phyloP scores from a whole-genome alignment of 2,113 vertebrate species.

The Nothobranchius kuhntae region DNA sequence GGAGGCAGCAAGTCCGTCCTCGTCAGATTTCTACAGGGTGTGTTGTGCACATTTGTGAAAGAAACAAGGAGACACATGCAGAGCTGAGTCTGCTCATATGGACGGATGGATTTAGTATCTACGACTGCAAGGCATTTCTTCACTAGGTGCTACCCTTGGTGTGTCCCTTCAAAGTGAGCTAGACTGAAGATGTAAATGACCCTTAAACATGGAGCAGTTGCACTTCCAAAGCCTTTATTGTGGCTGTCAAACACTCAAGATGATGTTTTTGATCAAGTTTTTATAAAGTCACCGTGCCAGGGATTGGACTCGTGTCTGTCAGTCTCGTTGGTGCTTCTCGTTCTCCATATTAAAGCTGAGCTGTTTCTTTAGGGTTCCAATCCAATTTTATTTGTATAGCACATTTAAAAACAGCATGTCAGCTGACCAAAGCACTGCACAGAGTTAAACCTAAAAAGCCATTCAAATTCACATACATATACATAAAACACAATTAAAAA shows the following conservation, averaged over 20 bases:
- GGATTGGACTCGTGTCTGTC: background rate
- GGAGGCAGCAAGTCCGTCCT: constrained; percentile 68
- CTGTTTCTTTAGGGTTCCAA: constrained; percentile 49
- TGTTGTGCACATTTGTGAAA: constrained; percentile 31
- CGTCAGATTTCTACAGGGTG: constrained; percentile 76
- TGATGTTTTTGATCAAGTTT: constrained; percentile 1
- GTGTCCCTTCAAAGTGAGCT: constrained; percentile 60
- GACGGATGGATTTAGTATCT: constrained; percentile 33
- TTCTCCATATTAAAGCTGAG: constrained; percentile 66
- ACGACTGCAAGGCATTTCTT: constrained; percentile 60
- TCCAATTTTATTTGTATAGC: too few species aligned
- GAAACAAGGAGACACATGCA: constrained; percentile 24
- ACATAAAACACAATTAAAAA: too few species aligned
- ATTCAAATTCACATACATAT: too few species aligned
- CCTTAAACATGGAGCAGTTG: constrained; percentile 20
- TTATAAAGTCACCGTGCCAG: background rate
- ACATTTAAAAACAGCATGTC: too few species aligned
- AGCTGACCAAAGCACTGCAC: too few species aligned
- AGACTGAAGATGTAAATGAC: constrained; percentile 54
- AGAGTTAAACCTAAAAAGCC: too few species aligned
- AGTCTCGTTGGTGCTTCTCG: constrained; percentile 40
- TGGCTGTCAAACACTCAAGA: constrained; percentile 17
- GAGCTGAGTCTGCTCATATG: constrained; percentile 10
- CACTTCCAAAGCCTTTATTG: constrained; percentile 26
- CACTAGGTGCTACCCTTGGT: constrained; percentile 28